A percentile compares a stretch with the other conserved stretches of the same genome.
These are phyloP conservation scores for Phaedon cochleariae DNA, from an alignment of 2,888 invertebrate species.

Conservation along the genomic window DNA sequence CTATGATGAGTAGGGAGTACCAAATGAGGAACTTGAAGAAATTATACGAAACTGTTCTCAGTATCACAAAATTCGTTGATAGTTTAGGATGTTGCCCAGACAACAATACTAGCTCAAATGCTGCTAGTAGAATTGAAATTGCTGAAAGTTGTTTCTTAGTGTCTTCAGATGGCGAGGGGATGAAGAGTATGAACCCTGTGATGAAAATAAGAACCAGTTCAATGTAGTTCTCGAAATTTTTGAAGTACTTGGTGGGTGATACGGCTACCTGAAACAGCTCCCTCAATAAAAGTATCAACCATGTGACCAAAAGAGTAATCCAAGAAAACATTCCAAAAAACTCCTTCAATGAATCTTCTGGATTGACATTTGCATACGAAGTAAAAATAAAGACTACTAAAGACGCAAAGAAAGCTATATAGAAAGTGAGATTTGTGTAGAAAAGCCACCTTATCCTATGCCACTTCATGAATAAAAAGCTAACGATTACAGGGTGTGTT, in stretches of 20 bases:
- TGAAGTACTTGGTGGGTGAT: constrained; percentile 72
- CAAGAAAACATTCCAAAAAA: constrained; percentile 50
- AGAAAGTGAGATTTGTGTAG: constrained; percentile 76
- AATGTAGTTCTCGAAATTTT: constrained; percentile 77
- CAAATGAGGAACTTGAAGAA: constrained; percentile 82
- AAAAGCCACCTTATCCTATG: constrained; percentile 78
- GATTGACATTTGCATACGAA: constrained; percentile 67
- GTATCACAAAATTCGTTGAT: constrained; percentile 85
- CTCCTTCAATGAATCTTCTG: constrained; percentile 44
- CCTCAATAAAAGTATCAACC: constrained; percentile 69
- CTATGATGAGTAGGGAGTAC: constrained; percentile 82
- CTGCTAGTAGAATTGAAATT: constrained; percentile 76
- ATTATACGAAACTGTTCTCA: constrained; percentile 80
- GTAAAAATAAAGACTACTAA: constrained; percentile 75
- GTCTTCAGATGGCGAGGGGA: constrained; percentile 61
- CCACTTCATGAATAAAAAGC: constrained; percentile 85
- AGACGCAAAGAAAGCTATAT: constrained; percentile 73
- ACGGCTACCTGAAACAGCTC: constrained; percentile 78
- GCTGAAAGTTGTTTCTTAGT: constrained; percentile 75
- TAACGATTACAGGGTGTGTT: constrained; percentile 81
- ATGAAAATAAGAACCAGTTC: constrained; percentile 74
- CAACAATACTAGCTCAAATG: constrained; percentile 78
- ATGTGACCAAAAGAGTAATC: constrained; percentile 66
- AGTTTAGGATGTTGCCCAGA: constrained; percentile 82
- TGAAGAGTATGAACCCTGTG: constrained; percentile 69